Percentiles rank a stretch among this genome's conserved stretches.
phyloP scores from a whole-genome alignment of 2,797 vertebrate genomes.

The Lagorchestes hirsutus region DNA sequence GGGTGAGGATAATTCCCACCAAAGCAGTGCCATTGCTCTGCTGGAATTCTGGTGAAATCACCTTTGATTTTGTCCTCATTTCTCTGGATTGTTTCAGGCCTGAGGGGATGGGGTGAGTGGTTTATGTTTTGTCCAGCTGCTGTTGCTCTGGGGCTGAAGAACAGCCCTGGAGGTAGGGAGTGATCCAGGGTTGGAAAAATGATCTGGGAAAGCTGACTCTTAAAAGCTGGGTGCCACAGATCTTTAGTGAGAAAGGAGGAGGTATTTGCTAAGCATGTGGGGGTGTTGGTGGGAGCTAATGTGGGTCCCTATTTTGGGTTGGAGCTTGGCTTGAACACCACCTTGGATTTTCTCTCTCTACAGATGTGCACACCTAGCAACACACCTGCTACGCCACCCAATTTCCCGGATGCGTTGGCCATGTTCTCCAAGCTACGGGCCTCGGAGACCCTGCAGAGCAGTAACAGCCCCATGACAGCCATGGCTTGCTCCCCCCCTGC shows the following conservation, averaged over 20 bases:
- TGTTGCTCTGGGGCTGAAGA: neutral
- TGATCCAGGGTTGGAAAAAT: neutral
- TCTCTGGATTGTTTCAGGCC: neutral
- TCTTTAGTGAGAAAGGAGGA: neutral
- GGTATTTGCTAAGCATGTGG: neutral
- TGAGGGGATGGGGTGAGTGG: neutral
- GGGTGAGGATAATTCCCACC: neutral
- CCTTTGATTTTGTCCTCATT: neutral
- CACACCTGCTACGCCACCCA: constrained; percentile 95
- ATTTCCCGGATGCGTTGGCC: constrained; percentile 95
- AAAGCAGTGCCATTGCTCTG: neutral
- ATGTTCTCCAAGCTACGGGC: constrained; percentile 97
- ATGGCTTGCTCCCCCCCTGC: constrained; percentile 90
- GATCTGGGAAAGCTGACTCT: neutral
- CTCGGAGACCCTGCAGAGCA: constrained; percentile 89
- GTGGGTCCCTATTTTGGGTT: neutral
- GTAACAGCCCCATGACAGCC: constrained; percentile 85
- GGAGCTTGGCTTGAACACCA: neutral
- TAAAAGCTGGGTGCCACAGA: fast-evolving
- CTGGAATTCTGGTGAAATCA: neutral
- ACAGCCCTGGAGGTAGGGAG: neutral
- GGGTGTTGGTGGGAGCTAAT: neutral
- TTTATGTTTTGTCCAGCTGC: neutral
- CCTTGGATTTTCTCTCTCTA: constrained; percentile 27
- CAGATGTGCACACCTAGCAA: constrained; percentile 98